A percentile compares a stretch with the other conserved stretches of the same genome.
Evolutionary conservation across 2,888 invertebrate species (phyloP).

Genomic region (Volucella bombylans): DNA sequence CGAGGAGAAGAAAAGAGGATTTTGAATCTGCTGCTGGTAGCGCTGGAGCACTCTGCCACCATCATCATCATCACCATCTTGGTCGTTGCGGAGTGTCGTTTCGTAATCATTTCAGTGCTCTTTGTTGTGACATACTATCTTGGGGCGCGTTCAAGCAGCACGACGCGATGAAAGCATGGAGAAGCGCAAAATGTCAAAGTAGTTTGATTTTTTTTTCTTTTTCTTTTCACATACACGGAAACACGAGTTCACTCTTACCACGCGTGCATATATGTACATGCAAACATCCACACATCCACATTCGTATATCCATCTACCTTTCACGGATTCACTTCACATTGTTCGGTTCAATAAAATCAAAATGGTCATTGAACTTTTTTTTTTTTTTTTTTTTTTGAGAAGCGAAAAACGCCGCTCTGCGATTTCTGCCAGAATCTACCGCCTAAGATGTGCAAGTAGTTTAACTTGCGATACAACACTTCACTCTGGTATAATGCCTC

Average conservation of each 20-base stretch:
- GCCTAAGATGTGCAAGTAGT: too few species aligned
- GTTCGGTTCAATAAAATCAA: constrained; percentile 73
- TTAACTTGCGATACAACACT: too few species aligned
- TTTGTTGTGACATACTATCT: constrained; percentile 55
- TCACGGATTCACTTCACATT: constrained; percentile 70
- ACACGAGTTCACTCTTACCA: background rate
- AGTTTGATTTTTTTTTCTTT: constrained; percentile 4
- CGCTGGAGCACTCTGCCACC: background rate
- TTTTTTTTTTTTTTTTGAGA: background rate
- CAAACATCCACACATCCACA: constrained; percentile 14
- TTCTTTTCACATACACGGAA: constrained; percentile 3
- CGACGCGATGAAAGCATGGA: background rate
- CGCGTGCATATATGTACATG: constrained; percentile 1
- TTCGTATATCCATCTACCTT: constrained; percentile 43
- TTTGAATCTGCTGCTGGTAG: background rate
- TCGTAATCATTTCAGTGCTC: background rate
- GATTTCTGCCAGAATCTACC: constrained; percentile 1
- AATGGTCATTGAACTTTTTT: constrained; percentile 74
- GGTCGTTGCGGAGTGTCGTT: background rate
- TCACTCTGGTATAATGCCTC: too few species aligned
- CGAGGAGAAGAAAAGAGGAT: background rate
- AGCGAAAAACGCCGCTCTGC: constrained; percentile 31
- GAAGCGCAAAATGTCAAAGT: constrained; percentile 59
- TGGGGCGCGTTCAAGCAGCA: constrained; percentile 25
- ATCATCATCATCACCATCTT: constrained; percentile 10